These are phyloP conservation scores for Enteromius afrohamiltoni DNA, from an alignment of 2,797 vertebrate genomes.

Conservation along the genomic window DNA sequence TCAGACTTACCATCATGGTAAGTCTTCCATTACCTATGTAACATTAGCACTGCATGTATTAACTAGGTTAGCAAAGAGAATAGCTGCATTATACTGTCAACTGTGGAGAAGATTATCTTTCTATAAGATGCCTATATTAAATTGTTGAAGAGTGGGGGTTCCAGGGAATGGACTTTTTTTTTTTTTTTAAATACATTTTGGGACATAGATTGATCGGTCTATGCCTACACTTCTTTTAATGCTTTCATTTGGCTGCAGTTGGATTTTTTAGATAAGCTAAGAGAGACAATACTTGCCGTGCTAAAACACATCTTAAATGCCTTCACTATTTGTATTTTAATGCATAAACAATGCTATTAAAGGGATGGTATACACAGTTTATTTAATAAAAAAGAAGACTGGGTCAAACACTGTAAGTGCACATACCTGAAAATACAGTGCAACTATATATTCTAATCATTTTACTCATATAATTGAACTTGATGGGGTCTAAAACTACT, in stretches of 20 bases:
- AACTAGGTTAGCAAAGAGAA: constrained; percentile 9
- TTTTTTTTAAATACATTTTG: neutral
- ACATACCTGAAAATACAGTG: neutral
- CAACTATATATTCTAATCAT: neutral
- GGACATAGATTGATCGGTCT: neutral
- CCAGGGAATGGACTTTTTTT: neutral
- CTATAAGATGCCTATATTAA: neutral
- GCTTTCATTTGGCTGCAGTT: neutral
- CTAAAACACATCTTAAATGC: neutral
- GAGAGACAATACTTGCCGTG: neutral
- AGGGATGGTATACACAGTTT: neutral
- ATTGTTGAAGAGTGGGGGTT: neutral
- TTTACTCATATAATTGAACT: neutral
- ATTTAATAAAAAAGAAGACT: neutral
- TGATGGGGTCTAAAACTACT: neutral
- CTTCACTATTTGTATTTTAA: neutral
- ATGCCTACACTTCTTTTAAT: neutral
- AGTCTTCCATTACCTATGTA: neutral
- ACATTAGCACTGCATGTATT: neutral
- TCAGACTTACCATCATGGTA: neutral
- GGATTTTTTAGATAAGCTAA: neutral
- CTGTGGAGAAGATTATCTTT: neutral
- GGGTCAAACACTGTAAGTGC: neutral
- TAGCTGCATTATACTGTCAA: constrained; percentile 17
- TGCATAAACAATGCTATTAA: neutral